phyloP scores from a whole-genome alignment of 2,888 invertebrate species.

The Tachystola acroxantha region DNA sequence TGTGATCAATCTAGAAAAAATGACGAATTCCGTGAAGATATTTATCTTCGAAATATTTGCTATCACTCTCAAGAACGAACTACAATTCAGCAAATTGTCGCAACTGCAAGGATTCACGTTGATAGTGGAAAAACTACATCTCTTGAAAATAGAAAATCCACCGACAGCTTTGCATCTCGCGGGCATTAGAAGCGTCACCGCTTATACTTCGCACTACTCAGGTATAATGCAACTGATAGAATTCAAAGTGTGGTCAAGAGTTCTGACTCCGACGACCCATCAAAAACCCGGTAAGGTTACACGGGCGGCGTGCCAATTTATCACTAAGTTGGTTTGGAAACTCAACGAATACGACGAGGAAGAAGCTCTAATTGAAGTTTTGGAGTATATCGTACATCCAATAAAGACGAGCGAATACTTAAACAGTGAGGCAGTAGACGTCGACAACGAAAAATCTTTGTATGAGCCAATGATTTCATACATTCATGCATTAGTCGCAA shows the following conservation, averaged over 20 bases:
- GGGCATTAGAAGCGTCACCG: conserved; percentile 20
- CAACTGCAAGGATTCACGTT: conserved; percentile 20
- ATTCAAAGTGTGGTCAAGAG: conserved; percentile 23
- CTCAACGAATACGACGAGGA: conserved; percentile 30
- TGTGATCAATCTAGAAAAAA: conserved; percentile 21
- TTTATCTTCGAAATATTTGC: conserved; percentile 29
- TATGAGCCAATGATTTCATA: conserved; percentile 21
- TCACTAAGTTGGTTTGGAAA: conserved; percentile 27
- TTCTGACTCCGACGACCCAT: conserved; percentile 18
- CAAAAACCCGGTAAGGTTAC: conserved; percentile 16
- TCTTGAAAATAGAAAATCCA: conserved; percentile 9
- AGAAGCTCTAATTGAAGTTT: conserved; percentile 21
- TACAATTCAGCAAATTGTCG: conserved; percentile 31
- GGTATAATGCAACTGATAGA: conserved; percentile 25
- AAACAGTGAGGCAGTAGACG: conserved; percentile 16
- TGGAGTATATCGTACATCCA: conserved; percentile 25
- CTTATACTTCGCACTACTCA: conserved; percentile 25
- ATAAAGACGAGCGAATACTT: conserved; percentile 22
- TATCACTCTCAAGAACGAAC: conserved; percentile 30
- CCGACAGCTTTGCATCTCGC: conserved; percentile 21
- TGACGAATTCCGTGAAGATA: conserved; percentile 23
- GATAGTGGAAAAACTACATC: conserved; percentile 9
- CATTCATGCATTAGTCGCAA: conserved; percentile 19
- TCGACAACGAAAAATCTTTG: conserved; percentile 19
- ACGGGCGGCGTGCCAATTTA: conserved; percentile 23